Evolutionary conservation across 2,113 vertebrate species (phyloP).

Genomic region (Cygnus atratus): DNA sequence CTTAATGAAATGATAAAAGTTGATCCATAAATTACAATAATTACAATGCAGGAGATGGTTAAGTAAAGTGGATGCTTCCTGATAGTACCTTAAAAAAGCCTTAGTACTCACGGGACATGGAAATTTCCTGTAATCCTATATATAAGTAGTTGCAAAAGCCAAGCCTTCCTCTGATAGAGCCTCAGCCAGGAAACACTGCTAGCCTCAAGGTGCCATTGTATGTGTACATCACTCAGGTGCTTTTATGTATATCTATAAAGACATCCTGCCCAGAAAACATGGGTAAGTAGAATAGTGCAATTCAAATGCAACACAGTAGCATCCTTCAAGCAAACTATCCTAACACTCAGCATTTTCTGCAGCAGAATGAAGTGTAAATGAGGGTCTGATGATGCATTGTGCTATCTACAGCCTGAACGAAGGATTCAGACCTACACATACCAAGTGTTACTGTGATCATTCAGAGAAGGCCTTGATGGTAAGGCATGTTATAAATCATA

Average conservation of each 20-base stretch:
- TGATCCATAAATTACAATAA: background rate
- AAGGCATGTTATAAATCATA: background rate
- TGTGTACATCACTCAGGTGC: background rate
- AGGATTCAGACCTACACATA: background rate
- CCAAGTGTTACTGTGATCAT: background rate
- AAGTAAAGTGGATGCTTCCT: background rate
- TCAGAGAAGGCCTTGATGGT: background rate
- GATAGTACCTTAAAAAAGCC: background rate
- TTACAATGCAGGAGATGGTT: background rate
- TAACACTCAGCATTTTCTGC: background rate
- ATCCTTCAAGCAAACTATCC: background rate
- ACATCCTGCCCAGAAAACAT: background rate
- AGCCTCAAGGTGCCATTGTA: background rate
- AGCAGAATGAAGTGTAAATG: background rate
- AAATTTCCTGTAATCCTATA: background rate
- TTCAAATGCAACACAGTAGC: background rate
- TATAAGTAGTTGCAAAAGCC: background rate
- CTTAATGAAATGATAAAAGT: background rate
- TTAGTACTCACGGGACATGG: background rate
- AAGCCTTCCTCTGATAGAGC: background rate
- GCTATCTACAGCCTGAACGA: background rate
- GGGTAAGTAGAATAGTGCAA: background rate
- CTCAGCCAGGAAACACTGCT: background rate
- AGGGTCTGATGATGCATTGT: background rate
- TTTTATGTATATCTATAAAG: background rate